phyloP scores from a whole-genome alignment of 2,113 vertebrate genomes.

The Pipa parva region DNA sequence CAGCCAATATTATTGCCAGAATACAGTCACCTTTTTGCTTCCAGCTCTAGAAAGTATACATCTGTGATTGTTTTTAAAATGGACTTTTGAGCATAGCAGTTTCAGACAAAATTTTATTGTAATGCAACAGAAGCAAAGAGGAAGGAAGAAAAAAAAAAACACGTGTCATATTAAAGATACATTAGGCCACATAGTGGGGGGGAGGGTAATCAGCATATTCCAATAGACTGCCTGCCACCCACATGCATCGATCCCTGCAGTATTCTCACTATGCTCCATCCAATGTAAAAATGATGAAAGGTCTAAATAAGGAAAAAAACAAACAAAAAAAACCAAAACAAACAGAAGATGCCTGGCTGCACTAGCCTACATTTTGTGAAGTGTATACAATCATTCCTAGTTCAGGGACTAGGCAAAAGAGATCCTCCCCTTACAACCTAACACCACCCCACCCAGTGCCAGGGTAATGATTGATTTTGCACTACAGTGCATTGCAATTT shows the following conservation, averaged over 20 bases:
- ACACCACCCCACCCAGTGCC: constrained; percentile 33
- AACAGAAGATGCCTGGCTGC: not conserved
- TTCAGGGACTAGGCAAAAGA: constrained; percentile 5
- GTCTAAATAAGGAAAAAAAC: too few species aligned
- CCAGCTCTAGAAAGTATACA: not conserved
- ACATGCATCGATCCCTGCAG: constrained; percentile 18
- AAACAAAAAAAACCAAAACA: too few species aligned
- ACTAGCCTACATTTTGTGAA: constrained; percentile 1
- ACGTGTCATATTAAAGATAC: not conserved
- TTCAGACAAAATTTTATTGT: not conserved
- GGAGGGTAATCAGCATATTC: constrained; percentile 1
- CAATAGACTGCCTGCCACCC: constrained; percentile 13
- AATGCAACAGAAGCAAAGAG: not conserved
- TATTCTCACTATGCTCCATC: not conserved
- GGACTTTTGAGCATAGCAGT: not conserved
- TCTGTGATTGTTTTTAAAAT: not conserved
- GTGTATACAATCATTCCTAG: constrained; percentile 2
- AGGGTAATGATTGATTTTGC: constrained; percentile 20
- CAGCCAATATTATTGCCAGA: not conserved
- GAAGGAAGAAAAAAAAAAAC: not conserved
- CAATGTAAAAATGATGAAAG: not conserved
- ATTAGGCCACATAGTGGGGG: constrained; percentile 3
- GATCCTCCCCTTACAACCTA: constrained; percentile 7
- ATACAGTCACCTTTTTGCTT: not conserved
- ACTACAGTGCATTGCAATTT: too few species aligned